Base-by-base conservation (phyloP, 2,888 invertebrate species). In the Trichogramma dendrolimi region DNA sequence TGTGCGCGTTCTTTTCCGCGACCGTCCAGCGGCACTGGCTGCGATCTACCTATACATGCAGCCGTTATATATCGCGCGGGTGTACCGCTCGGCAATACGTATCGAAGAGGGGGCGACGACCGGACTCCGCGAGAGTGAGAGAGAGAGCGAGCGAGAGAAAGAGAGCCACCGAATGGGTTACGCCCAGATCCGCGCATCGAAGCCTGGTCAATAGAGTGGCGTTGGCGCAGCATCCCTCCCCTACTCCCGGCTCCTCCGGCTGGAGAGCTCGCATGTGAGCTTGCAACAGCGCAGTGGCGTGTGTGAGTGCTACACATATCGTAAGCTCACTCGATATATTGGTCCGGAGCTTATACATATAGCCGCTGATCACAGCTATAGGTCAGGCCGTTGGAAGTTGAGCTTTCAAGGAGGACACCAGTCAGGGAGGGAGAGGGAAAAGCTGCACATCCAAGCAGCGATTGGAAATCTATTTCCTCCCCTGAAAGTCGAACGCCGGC, bases 381-480 rank as follows among this genome's bases (percentile, higher is more conserved):
- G 27, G 27, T 27, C 27, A 27, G 27, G 27, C 27, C 27, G 27
- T 27, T 27, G 27, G 27, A 27, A 27, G 3, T 27, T 27, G 41
- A 44, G 47, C 52, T 41, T 11, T 2, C 14, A n/a, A 10, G 39
- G 51, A 49, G 56, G 11, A 44, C 8, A 42, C 7, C 47, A 47
- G 56, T 42, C 7, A 63, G 47, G 44, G 60, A 64, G 53, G 50
- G 43, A 40, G 57, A 42, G 53, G 44, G 48, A 49, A 55, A 55
- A 60, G 62, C 63, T 61, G 63, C 54, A 67, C 72, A 72, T 76
- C 77, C 75, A 73, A 72, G 71, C 71, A 27, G 70, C 77, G 79
- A 79, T 79, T 79, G 79, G 79, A 79, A 79, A 79, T 79, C 79
- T 79, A 79, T 79, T 79, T 77, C 79, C 78, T 76, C 77, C 79